Evolutionary conservation across 2,113 vertebrate species (phyloP).

Genomic region (Calidris pugnax): DNA sequence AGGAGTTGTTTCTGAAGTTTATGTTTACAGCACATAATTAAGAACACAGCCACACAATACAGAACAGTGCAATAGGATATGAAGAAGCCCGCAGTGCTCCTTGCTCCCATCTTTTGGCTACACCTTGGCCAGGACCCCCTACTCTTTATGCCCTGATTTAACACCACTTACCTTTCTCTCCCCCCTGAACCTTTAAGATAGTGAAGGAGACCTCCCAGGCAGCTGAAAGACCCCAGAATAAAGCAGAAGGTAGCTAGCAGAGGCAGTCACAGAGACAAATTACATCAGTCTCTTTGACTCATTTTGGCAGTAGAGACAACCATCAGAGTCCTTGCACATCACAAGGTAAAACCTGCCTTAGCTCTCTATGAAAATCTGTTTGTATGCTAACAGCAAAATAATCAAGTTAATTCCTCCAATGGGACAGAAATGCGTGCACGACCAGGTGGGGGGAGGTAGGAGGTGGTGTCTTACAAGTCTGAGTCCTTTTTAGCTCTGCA

Average conservation of each 20-base stretch:
- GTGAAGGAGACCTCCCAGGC: accelerated
- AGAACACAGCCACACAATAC: background rate
- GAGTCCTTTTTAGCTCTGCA: background rate
- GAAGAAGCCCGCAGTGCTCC: accelerated
- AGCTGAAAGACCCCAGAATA: background rate
- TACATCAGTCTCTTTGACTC: background rate
- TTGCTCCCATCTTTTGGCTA: background rate
- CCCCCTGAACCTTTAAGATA: background rate
- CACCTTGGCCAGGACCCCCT: background rate
- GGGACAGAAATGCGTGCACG: background rate
- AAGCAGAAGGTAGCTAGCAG: background rate
- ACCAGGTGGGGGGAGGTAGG: too few relatives aligned
- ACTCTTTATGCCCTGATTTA: background rate
- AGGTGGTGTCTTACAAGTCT: background rate
- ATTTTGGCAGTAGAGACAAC: background rate
- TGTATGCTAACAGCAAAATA: background rate
- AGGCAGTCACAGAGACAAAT: background rate
- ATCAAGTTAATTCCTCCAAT: background rate
- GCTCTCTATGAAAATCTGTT: background rate
- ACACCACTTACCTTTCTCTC: background rate
- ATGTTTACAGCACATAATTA: background rate
- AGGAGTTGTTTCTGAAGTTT: background rate
- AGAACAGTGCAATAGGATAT: background rate
- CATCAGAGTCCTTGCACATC: background rate
- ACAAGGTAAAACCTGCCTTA: background rate